These are phyloP conservation scores for Baronia brevicornis DNA, from an alignment of 2,888 invertebrate genomes.

Conservation along the genomic window DNA sequence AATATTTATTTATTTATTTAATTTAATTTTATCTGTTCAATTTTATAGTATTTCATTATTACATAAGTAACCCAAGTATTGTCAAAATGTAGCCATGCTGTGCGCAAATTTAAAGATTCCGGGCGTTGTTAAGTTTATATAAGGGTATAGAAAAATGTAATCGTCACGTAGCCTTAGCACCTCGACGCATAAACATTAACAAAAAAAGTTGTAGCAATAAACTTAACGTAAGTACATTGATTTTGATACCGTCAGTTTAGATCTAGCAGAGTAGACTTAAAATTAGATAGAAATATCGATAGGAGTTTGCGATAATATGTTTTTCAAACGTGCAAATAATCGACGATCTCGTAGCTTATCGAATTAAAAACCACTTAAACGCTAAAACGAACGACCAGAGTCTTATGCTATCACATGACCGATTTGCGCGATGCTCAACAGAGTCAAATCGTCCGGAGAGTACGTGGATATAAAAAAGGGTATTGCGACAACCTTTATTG, in stretches of 20 bases:
- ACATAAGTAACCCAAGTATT: too few relatives aligned
- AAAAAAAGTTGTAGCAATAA: too few relatives aligned
- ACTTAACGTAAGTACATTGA: too few relatives aligned
- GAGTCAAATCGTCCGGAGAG: slow-evolving; percentile 40
- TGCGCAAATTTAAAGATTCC: too few relatives aligned
- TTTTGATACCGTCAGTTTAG: slow-evolving; percentile 23
- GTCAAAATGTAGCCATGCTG: too few relatives aligned
- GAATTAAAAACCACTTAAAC: slow-evolving; percentile 43
- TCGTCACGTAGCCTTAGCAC: too few relatives aligned
- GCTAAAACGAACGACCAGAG: slow-evolving; percentile 30
- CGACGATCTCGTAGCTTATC: slow-evolving; percentile 43
- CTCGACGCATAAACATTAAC: too few relatives aligned
- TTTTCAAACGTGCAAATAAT: slow-evolving; percentile 66
- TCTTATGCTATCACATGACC: slow-evolving; percentile 45
- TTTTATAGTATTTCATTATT: too few relatives aligned
- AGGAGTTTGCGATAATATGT: slow-evolving; percentile 47
- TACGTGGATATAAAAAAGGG: slow-evolving; percentile 27
- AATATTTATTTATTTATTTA: too few relatives aligned
- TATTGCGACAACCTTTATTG: slow-evolving; percentile 53
- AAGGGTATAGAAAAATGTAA: too few relatives aligned
- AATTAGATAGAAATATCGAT: slow-evolving; percentile 35
- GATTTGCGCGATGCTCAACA: slow-evolving; percentile 35
- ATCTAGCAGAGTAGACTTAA: slow-evolving; percentile 41
- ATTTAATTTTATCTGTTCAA: too few relatives aligned
- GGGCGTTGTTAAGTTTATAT: too few relatives aligned